Evolutionary conservation across 2,113 vertebrate species (phyloP).

Genomic region (Vulpes vulpes): DNA sequence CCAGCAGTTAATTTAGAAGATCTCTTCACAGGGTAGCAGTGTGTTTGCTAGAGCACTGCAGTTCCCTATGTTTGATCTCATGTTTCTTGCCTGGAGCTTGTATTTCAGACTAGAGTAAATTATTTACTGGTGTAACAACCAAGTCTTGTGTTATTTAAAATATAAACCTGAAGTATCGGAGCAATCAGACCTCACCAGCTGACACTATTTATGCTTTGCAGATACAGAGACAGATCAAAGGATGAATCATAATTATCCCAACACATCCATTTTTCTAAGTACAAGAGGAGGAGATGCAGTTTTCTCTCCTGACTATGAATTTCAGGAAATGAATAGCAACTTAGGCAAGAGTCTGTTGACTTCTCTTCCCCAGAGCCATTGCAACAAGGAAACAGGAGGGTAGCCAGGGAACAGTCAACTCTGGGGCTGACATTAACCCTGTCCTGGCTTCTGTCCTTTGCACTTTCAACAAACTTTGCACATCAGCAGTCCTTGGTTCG

Average conservation of each 20-base stretch:
- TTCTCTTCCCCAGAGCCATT: neutral
- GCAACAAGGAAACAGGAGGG: neutral
- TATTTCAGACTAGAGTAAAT: slow-evolving; percentile 80
- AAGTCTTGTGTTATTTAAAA: slow-evolving; percentile 76
- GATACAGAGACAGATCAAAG: slow-evolving; percentile 74
- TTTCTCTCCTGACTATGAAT: slow-evolving; percentile 59
- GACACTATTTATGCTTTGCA: slow-evolving; percentile 73
- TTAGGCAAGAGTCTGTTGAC: neutral
- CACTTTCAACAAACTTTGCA: neutral
- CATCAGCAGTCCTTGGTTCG: rapidly evolving
- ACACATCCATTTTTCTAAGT: slow-evolving; percentile 73
- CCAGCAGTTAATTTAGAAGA: slow-evolving; percentile 54
- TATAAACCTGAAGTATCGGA: slow-evolving; percentile 80
- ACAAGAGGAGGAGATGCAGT: slow-evolving; percentile 60
- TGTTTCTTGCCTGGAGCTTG: slow-evolving; percentile 63
- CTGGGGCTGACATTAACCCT: neutral
- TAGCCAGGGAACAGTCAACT: neutral
- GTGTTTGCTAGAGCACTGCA: neutral
- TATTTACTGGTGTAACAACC: slow-evolving; percentile 76
- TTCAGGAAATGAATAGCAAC: neutral
- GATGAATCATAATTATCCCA: slow-evolving; percentile 79
- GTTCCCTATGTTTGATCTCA: slow-evolving; percentile 59
- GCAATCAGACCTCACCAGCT: slow-evolving; percentile 62
- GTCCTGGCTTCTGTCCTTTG: neutral
- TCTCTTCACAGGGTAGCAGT: neutral